phyloP scores from a whole-genome alignment of 2,113 vertebrate species.

The Serranochromis macrocephalus region DNA sequence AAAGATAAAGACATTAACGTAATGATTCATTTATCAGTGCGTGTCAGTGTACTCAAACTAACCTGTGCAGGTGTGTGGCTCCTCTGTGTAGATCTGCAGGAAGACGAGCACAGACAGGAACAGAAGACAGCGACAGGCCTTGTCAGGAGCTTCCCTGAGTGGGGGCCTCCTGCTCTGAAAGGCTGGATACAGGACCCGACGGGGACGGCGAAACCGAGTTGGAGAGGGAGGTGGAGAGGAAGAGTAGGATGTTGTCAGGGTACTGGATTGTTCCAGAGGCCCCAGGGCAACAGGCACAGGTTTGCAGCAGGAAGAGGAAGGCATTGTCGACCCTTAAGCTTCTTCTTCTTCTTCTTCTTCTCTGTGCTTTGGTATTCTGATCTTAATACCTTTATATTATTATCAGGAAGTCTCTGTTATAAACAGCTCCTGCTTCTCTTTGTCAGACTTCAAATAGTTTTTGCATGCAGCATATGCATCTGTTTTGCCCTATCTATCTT shows the following conservation, averaged over 20 bases:
- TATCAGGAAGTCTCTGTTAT: neutral
- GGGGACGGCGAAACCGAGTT: slow-evolving; percentile 19
- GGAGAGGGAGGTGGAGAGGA: neutral
- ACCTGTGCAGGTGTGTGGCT: slow-evolving; percentile 42
- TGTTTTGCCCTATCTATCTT: neutral
- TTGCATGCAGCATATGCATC: neutral
- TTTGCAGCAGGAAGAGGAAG: neutral
- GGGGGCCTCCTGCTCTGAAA: slow-evolving; percentile 22
- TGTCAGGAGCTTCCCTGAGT: slow-evolving; percentile 41
- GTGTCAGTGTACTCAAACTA: neutral
- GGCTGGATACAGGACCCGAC: slow-evolving; percentile 63
- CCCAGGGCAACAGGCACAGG: neutral
- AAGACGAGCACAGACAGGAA: slow-evolving; percentile 60
- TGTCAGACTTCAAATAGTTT: neutral
- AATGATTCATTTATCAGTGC: neutral
- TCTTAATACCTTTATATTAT: neutral
- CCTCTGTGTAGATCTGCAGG: slow-evolving; percentile 71
- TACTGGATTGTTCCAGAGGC: neutral
- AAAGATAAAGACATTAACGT: neutral
- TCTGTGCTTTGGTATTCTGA: neutral
- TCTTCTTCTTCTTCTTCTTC: neutral
- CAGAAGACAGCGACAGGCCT: slow-evolving; percentile 56
- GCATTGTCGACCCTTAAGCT: slow-evolving; percentile 1
- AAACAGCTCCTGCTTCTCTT: neutral
- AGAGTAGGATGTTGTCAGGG: neutral